phyloP scores from a whole-genome alignment of 1,140 invertebrate genomes.

The Dreissena polymorpha region DNA sequence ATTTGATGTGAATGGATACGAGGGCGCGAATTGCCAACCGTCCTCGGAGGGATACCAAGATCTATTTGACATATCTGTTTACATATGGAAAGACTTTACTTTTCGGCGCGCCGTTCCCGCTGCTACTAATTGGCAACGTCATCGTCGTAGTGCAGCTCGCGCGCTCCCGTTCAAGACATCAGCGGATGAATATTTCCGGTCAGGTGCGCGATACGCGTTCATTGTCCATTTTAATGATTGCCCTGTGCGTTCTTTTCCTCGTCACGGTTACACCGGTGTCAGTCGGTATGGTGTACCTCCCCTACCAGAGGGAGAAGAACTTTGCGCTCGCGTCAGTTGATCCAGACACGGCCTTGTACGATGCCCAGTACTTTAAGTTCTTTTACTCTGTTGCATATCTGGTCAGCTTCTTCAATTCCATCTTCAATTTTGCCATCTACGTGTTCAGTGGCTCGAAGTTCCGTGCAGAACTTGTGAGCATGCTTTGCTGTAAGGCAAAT shows the following conservation, averaged over 20 bases:
- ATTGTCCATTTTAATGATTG: slow-evolving; percentile 30
- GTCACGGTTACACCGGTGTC: slow-evolving; percentile 22
- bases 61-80: slow-evolving; percentile 13
- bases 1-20: not conserved
- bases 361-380: slow-evolving; percentile 26
- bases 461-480: too few species aligned
- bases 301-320: not conserved
- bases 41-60: not conserved
- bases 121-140: slow-evolving; percentile 27
- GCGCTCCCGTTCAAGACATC: not conserved
- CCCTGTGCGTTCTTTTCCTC: slow-evolving; percentile 32
- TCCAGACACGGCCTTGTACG: slow-evolving; percentile 4
- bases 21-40: not conserved
- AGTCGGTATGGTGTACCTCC: slow-evolving; percentile 12
- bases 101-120: slow-evolving; percentile 14
- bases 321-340: slow-evolving; percentile 1
- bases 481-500: too few species aligned
- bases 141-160: slow-evolving; percentile 27
- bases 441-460: too few species aligned
- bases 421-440: too few species aligned
- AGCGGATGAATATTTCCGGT: not conserved
- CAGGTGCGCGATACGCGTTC: not conserved
- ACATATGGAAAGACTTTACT: slow-evolving; percentile 35
- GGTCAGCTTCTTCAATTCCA: too few species aligned
- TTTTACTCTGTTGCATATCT: slow-evolving; percentile 25